These are phyloP conservation scores for Polymixis lichenea DNA, from an alignment of 2,888 invertebrate genomes.

Conservation along the genomic window DNA sequence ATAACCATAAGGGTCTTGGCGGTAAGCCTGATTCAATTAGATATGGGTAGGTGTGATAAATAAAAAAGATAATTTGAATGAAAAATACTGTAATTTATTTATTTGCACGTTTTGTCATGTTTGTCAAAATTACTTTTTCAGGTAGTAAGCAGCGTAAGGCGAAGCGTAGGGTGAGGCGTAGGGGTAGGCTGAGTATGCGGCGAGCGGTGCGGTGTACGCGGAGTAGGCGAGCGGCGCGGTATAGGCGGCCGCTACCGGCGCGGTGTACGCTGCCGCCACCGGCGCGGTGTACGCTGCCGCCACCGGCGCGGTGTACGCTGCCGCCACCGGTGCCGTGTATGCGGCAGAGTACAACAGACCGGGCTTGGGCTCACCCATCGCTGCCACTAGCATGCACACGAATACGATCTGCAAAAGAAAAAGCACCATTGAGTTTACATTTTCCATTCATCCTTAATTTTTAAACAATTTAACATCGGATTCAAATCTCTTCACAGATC, in stretches of 20 bases:
- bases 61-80: background rate
- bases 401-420: no score
- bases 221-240: no score
- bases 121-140: slow-evolving; percentile 39
- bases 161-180: slow-evolving; percentile 73
- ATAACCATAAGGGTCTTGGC: background rate
- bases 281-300: no score
- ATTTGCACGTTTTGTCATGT: background rate
- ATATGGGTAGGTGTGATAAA: background rate
- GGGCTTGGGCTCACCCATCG: no score
- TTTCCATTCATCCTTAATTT: background rate
- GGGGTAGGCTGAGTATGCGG: slow-evolving; percentile 43
- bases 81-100: slow-evolving; percentile 17
- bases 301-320: no score
- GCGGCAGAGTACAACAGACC: no score
- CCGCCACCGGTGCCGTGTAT: no score
- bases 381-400: no score
- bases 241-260: no score
- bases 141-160: slow-evolving; percentile 65
- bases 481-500: background rate
- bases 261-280: no score
- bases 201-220: no score
- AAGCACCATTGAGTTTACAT: slow-evolving; percentile 35
- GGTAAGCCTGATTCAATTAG: background rate
- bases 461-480: background rate